Percentiles rank a stretch among this genome's conserved stretches.
Evolutionary conservation across 35 echinoderm and acorn worm species (phyloP).

Genomic region (Lytechinus variegatus): DNA sequence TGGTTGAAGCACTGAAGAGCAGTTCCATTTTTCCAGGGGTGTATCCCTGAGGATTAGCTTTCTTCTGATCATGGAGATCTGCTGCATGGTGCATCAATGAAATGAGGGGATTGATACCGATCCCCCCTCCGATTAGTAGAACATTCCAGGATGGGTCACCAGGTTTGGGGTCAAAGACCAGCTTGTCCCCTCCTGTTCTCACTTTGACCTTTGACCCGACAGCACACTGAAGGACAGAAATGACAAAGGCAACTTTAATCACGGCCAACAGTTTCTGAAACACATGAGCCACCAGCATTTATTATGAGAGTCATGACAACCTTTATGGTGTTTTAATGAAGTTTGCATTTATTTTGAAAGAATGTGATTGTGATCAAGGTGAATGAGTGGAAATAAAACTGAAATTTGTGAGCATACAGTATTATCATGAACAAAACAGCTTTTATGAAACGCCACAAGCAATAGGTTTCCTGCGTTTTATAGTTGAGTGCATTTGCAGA

Average conservation of each 20-base stretch:
- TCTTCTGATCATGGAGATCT: constrained; percentile 52
- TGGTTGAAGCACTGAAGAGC: constrained; percentile 81
- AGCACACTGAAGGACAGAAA: constrained; percentile 65
- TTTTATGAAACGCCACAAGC: too few relatives aligned
- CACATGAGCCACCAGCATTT: too few relatives aligned
- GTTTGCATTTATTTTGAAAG: too few relatives aligned
- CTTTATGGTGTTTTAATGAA: too few relatives aligned
- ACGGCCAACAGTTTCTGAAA: too few relatives aligned
- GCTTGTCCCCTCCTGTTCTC: constrained; percentile 85
- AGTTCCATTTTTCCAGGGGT: constrained; percentile 72
- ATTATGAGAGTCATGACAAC: too few relatives aligned
- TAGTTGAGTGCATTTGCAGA: too few relatives aligned
- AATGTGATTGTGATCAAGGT: too few relatives aligned
- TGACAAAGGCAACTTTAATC: not conserved
- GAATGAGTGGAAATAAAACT: too few relatives aligned
- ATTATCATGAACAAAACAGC: too few relatives aligned
- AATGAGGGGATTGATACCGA: constrained; percentile 94
- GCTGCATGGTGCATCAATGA: constrained; percentile 77
- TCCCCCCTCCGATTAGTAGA: constrained; percentile 92
- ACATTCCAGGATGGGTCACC: constrained; percentile 69
- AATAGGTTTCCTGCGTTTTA: too few relatives aligned
- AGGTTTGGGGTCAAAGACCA: constrained; percentile 81
- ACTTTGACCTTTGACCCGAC: constrained; percentile 72
- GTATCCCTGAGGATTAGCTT: constrained; percentile 36
- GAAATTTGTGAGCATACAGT: too few relatives aligned